A percentile compares a stretch with the other conserved stretches of the same genome.
phyloP scores from a whole-genome alignment of 2,797 vertebrate species.

The Falco cherrug region DNA sequence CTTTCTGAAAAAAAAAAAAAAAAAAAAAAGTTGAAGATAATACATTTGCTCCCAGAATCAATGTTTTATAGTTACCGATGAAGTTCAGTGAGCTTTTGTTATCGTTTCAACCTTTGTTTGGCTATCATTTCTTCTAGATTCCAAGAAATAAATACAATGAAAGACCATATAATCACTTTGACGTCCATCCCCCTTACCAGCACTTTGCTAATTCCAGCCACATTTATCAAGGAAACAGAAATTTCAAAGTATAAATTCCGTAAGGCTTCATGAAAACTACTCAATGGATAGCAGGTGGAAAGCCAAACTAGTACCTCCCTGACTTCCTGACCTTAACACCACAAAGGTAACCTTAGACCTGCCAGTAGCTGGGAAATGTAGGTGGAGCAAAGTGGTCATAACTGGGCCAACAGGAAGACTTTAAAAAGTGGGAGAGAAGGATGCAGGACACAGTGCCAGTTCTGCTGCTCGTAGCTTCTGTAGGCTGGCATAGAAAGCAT shows the following conservation, averaged over 20 bases:
- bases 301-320: neutral
- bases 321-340: neutral
- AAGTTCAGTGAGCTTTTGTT: neutral
- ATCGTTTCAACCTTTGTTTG: neutral
- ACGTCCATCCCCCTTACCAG: accelerated
- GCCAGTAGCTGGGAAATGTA: neutral
- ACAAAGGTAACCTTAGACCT: neutral
- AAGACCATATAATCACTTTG: neutral
- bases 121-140: neutral
- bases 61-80: neutral
- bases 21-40: neutral
- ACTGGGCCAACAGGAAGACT: neutral
- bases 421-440: neutral
- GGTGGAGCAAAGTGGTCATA: neutral
- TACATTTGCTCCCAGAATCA: neutral
- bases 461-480: neutral
- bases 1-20: neutral
- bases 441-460: neutral
- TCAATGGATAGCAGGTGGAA: neutral
- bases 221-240: neutral
- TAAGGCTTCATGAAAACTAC: neutral
- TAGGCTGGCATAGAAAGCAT: neutral
- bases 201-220: neutral
- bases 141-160: neutral
- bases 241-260: neutral